phyloP scores from a whole-genome alignment of 2,888 invertebrate genomes.

The Nomada flava region DNA sequence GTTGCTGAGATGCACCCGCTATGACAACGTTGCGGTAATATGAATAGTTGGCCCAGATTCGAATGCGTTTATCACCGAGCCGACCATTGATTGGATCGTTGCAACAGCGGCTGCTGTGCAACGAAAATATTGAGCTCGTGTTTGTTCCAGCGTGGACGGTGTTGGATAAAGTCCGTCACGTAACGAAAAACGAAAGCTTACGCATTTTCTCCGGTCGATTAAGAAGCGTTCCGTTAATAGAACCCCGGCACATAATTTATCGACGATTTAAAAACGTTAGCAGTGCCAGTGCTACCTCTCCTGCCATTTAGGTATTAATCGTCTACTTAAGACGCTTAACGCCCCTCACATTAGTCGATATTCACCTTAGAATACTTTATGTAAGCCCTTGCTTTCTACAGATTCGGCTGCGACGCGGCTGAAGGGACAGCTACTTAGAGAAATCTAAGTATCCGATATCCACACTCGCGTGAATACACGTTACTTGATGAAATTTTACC shows the following conservation, averaged over 20 bases:
- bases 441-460: too few species aligned
- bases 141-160: not conserved
- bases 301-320: not conserved
- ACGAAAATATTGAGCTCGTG: conserved; percentile 2
- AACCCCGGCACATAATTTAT: not conserved
- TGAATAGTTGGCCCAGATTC: conserved; percentile 67
- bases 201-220: not conserved
- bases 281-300: not conserved
- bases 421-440: too few species aligned
- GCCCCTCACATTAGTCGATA: not conserved
- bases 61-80: conserved; percentile 47
- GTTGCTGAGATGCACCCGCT: conserved; percentile 55
- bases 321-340: not conserved
- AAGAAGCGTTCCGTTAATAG: not conserved
- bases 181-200: not conserved
- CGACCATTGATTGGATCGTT: conserved; percentile 58
- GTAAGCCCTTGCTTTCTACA: too few species aligned
- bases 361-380: not conserved
- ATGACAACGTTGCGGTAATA: conserved; percentile 71
- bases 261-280: not conserved
- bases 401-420: too few species aligned
- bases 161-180: not conserved
- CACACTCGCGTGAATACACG: too few species aligned
- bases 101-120: conserved; percentile 26
- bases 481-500: too few species aligned